A percentile compares a stretch with the other conserved stretches of the same genome.
Conservation (phyloP, 1,140 invertebrate genomes). For the Zaprionus taronus region DNA sequence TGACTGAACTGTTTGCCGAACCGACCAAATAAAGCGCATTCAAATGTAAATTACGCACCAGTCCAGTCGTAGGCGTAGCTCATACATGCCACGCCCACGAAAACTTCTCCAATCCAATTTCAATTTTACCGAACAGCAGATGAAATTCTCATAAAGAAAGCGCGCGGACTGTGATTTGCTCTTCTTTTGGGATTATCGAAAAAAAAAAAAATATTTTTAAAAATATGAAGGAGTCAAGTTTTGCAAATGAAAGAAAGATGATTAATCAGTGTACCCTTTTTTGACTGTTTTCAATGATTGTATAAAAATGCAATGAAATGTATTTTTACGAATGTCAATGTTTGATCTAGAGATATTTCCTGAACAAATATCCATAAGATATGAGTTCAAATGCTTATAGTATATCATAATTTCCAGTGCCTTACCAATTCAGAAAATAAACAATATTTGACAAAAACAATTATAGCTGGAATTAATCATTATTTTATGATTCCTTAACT, state of each 20-base stretch:
- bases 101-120: background rate
- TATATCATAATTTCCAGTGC: too few species aligned
- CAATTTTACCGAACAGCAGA: constrained; percentile 17
- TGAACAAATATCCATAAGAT: too few species aligned
- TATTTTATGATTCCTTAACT: background rate
- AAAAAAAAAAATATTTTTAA: background rate
- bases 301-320: too few species aligned
- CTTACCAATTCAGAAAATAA: too few species aligned
- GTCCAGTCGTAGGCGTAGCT: constrained; percentile 13
- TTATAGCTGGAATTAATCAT: too few species aligned
- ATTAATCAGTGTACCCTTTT: too few species aligned
- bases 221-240: background rate
- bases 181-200: background rate
- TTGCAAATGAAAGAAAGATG: too few species aligned
- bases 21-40: constrained; percentile 73
- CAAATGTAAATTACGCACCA: constrained; percentile 69
- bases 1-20: constrained; percentile 52
- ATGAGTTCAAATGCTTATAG: too few species aligned
- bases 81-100: constrained; percentile 9
- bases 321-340: too few species aligned
- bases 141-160: background rate
- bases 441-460: too few species aligned
- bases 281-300: too few species aligned
- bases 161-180: background rate
- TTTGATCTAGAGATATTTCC: too few species aligned